These are phyloP conservation scores for Menidia menidia DNA, from an alignment of 2,797 vertebrate genomes.

Conservation along the genomic window DNA sequence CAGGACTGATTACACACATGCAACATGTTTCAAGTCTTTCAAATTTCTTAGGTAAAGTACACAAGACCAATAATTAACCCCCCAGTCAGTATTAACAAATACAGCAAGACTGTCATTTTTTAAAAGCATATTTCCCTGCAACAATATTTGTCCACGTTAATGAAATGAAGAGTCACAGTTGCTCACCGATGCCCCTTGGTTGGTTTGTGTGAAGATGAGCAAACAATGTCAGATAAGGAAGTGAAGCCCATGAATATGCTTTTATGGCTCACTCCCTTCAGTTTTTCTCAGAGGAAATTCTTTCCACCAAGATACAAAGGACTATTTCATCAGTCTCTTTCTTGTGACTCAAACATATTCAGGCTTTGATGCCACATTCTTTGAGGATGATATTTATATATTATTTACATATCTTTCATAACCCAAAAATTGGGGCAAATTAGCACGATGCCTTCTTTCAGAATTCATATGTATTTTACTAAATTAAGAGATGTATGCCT, in stretches of 20 bases:
- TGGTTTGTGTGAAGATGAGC: slow-evolving; percentile 48
- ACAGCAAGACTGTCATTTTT: slow-evolving; percentile 4
- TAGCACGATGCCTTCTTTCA: slow-evolving; percentile 41
- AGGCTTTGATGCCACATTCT: slow-evolving; percentile 70
- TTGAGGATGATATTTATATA: slow-evolving; percentile 66
- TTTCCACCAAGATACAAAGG: slow-evolving; percentile 69
- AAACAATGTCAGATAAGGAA: slow-evolving; percentile 54
- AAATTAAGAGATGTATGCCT: too few species aligned
- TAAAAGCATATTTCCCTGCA: slow-evolving; percentile 3
- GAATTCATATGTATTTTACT: neutral
- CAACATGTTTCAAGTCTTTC: neutral
- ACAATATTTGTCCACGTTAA: slow-evolving; percentile 40
- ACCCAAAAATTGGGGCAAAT: slow-evolving; percentile 52
- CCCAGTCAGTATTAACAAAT: neutral
- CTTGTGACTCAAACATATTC: slow-evolving; percentile 64
- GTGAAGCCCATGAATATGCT: slow-evolving; percentile 44
- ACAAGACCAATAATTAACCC: slow-evolving; percentile 20
- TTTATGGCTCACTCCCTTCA: slow-evolving; percentile 52
- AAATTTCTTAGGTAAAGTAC: neutral
- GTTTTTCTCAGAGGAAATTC: slow-evolving; percentile 57
- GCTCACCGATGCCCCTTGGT: slow-evolving; percentile 35
- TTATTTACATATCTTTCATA: slow-evolving; percentile 51
- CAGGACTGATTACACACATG: too few species aligned
- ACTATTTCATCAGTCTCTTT: slow-evolving; percentile 70
- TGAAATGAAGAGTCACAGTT: slow-evolving; percentile 29